Evolutionary conservation across 2,888 invertebrate genomes (phyloP), one percentile per base, ranked within the genome.

Genomic region (Dynastes maya): DNA sequence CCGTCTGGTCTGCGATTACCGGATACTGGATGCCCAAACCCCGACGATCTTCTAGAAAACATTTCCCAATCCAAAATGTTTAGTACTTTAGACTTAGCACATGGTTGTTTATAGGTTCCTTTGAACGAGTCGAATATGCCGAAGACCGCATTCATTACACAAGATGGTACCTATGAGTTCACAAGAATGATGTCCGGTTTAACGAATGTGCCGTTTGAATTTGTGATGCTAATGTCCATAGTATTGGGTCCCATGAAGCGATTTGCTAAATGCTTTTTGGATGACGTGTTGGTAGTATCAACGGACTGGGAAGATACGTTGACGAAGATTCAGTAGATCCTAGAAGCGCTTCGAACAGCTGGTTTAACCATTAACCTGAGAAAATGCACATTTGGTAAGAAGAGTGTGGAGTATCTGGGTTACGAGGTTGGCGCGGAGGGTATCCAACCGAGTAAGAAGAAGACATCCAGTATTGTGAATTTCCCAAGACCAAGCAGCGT

Each of bases 291-390:
- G 0, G 76, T 85, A 0, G 80, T 82, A 16, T 84, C 82, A 2
- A 77, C 49, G 6, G 75, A 79, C n/a, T 85, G 83, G 82, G 61
- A 78, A 0, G 82, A 84, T 11, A 82, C 86, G 65, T 27, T 84
- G 53, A 22, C 67, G 9, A 82, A 82, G 55, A 67, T 87, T 11
- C 13, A 71, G 70, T 45, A 63, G 55, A 82, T 85, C 5, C 80
- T 86, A 0, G 71, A 82, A 13, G 77, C 81, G 5, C 70, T 85
- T 3, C 53, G 80, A 16, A 53, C 79, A 8, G 83, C 84, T 0
- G 80, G 83, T 0, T 74, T 86, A 16, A 86, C 84, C 0, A 64
- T 88, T 1, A 85, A 86, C 55, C 70, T 84, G n/a, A n/a, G n/a
- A n/a, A 1, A 87, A 79, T 85, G 85, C 67, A 61, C 78, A 4